Base-by-base conservation (phyloP, 2,888 invertebrate species). In the Drosophila niveifrons region DNA sequence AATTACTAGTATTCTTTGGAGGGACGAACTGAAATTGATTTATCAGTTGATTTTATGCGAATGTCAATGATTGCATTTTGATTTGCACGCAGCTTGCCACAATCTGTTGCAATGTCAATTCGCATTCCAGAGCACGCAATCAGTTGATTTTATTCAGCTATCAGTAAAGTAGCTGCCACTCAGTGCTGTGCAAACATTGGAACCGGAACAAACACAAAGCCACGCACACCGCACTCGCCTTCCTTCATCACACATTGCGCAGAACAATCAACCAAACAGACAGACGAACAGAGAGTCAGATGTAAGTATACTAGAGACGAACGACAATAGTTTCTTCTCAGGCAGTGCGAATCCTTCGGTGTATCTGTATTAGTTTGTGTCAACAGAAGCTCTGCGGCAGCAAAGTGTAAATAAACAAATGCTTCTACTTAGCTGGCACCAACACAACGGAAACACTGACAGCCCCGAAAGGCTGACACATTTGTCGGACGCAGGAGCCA, bases 361-460 rank as follows among this genome's bases (percentile, higher is more conserved):
- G 46, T 67, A 55, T 46, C 47, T 57, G 62, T 77, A 62, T 72
- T 72, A 66, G 68, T 74, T 61, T 64, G 53, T 72, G 68, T 72
- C 82, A 76, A 64, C 74, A 72, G 65, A 55, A 65, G 55, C 69
- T 78, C 62, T 75, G 63, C 46, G 56, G 62, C 64, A 72, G 50
- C 75, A 63, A 73, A 71, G 73, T 82, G 87, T 83, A 88, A 84
- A 86, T 84, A 88, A 80, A 75, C 83, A 85, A 83, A 88, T 75
- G 58, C 39, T 41, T 13, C 13, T 41, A 15, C 72, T 83, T 68
- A 66, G 66, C 66, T 67, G 58, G 39, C 63, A 63, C 48, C 69
- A 62, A 72, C 69, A 62, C 68, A 65, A 23, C 4, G 51, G 50
- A 66, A 65, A n/a, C 23, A 10, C 23, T 44, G 57, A 63, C 66